Percentiles rank a stretch among this genome's conserved stretches.
phyloP scores from a whole-genome alignment of 2,888 invertebrate species.

The Molanna angustata region DNA sequence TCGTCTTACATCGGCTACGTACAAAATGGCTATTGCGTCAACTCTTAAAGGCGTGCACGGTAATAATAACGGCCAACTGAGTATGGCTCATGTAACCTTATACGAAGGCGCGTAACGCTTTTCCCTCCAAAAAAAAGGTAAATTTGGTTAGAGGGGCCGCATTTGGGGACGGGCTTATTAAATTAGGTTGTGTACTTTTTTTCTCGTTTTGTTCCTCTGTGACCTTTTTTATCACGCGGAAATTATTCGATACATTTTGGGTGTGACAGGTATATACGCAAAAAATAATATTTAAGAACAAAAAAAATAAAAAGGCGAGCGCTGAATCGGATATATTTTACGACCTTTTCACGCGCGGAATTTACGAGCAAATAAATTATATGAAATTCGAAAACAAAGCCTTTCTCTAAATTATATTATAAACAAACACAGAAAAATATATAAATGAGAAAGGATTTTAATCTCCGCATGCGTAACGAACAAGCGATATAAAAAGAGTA shows the following conservation, averaged over 20 bases:
- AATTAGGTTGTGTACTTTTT: slow-evolving; percentile 19
- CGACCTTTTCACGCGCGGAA: slow-evolving; percentile 4
- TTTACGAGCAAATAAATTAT: slow-evolving; percentile 19
- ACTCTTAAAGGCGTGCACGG: no score
- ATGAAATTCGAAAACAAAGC: no score
- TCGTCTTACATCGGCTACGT: no score
- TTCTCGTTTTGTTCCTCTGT: slow-evolving; percentile 4
- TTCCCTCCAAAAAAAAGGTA: slow-evolving; percentile 18
- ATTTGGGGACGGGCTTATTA: slow-evolving; percentile 14
- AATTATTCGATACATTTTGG: slow-evolving; percentile 18
- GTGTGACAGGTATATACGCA: slow-evolving; percentile 11
- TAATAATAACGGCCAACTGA: no score
- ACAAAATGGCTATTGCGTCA: no score
- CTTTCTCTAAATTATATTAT: no score
- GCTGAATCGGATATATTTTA: slow-evolving; percentile 1
- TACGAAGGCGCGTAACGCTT: slow-evolving; percentile 24
- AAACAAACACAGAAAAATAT: no score
- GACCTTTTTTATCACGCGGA: slow-evolving; percentile 20
- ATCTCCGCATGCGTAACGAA: no score
- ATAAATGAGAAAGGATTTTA: no score
- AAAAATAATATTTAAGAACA: slow-evolving; percentile 10
- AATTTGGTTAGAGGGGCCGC: slow-evolving; percentile 18
- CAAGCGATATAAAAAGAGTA: no score
- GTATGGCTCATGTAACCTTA: slow-evolving; percentile 26
- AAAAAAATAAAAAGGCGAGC: slow-evolving; percentile 5